phyloP scores from a whole-genome alignment of 1,140 invertebrate genomes.

The Temnothorax longispinosus region DNA sequence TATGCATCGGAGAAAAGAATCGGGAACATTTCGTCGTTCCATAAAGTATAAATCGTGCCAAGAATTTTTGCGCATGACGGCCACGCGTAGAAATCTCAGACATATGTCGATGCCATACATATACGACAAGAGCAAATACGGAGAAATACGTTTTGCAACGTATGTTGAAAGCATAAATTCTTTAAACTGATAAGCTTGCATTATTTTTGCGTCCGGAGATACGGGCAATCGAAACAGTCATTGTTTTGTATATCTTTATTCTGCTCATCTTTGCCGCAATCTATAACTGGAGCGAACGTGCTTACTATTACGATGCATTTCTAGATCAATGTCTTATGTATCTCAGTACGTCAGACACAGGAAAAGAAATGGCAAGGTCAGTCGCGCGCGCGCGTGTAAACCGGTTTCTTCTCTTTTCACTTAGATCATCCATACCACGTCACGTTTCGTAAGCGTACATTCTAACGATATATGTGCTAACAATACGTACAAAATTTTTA shows the following conservation, averaged over 20 bases:
- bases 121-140: constrained; percentile 11
- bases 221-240: background rate
- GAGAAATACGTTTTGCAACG: constrained; percentile 11
- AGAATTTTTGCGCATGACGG: constrained; percentile 36
- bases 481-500: background rate
- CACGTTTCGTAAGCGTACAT: background rate
- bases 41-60: constrained; percentile 25
- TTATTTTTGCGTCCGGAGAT: background rate
- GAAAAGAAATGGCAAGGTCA: constrained; percentile 31
- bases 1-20: constrained; percentile 43
- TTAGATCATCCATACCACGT: background rate
- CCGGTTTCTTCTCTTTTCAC: constrained; percentile 54
- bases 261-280: background rate
- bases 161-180: constrained; percentile 16
- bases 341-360: background rate
- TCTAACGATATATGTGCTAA: background rate
- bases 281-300: background rate
- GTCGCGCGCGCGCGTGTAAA: background rate
- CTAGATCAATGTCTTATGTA: constrained; percentile 52
- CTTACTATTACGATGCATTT: constrained; percentile 26
- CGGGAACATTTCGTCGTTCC: constrained; percentile 39
- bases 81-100: constrained; percentile 32
- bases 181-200: background rate
- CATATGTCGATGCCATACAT: background rate
- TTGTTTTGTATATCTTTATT: constrained; percentile 37